Evolutionary conservation across 1,140 invertebrate species (phyloP).

Genomic region (Neodiprion virginianus): DNA sequence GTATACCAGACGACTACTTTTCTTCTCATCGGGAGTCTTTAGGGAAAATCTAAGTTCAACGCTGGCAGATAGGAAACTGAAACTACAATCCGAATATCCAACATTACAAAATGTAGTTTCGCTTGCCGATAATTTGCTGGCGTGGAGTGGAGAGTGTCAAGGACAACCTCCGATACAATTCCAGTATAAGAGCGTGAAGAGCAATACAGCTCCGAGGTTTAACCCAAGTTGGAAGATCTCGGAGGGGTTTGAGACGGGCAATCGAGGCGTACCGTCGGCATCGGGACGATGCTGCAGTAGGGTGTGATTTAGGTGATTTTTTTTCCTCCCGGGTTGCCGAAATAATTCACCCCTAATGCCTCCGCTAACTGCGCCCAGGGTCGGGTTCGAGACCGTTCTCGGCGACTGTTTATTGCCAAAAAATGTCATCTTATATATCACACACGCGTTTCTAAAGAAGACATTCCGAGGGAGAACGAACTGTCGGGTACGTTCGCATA

Average conservation of each 20-base stretch:
- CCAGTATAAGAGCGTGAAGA: too few relatives aligned
- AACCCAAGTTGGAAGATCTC: too few relatives aligned
- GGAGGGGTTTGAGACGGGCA: not conserved
- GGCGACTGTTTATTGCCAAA: conserved; percentile 7
- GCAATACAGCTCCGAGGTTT: too few relatives aligned
- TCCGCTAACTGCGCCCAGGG: not conserved
- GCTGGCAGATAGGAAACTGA: too few relatives aligned
- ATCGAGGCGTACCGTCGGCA: not conserved
- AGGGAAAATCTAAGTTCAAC: too few relatives aligned
- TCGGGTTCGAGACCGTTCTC: not conserved
- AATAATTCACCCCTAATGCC: conserved; percentile 7
- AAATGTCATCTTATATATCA: conserved; percentile 6
- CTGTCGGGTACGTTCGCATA: not conserved
- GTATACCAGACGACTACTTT: too few relatives aligned
- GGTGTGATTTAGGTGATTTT: conserved; percentile 7
- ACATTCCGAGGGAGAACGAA: not conserved
- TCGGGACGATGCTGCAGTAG: not conserved
- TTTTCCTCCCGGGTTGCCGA: not conserved
- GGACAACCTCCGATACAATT: too few relatives aligned
- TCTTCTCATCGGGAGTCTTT: too few relatives aligned
- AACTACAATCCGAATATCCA: too few relatives aligned
- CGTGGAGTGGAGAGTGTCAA: too few relatives aligned
- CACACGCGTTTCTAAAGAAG: not conserved
- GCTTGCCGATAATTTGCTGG: too few relatives aligned
- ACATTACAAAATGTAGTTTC: too few relatives aligned